Conservation (phyloP, 2,888 invertebrate species). For the Nomada hirtipes region DNA sequence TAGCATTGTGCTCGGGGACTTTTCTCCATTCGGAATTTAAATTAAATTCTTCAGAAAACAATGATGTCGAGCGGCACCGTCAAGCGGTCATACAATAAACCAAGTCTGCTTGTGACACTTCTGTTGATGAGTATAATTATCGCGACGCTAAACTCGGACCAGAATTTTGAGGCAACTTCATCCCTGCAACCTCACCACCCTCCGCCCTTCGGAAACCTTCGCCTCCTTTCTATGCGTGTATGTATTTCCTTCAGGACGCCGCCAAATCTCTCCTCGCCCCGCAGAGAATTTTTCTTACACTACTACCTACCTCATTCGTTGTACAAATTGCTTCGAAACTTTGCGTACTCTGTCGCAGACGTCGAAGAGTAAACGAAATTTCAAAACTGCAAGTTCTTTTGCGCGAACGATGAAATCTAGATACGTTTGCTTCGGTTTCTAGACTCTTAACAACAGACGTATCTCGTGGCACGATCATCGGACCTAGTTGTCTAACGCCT, state of each 20-base stretch:
- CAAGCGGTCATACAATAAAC: constrained; percentile 55
- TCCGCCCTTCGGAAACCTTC: neutral
- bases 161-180: constrained; percentile 49
- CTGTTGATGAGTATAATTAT: constrained; percentile 68
- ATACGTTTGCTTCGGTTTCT: neutral
- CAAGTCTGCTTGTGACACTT: constrained; percentile 67
- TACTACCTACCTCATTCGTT: neutral
- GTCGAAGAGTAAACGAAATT: neutral
- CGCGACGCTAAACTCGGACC: constrained; percentile 44
- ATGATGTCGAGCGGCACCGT: constrained; percentile 56
- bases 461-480: neutral
- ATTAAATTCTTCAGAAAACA: constrained; percentile 65
- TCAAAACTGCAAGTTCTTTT: neutral
- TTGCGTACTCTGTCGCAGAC: neutral
- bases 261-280: constrained; percentile 1
- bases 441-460: neutral
- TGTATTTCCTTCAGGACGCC: neutral
- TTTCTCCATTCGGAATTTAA: constrained; percentile 55
- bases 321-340: neutral
- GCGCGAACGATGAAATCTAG: neutral
- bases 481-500: neutral
- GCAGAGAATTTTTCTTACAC: constrained; percentile 19
- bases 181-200: neutral
- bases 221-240: neutral
- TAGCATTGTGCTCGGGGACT: constrained; percentile 15